Conservation (phyloP, 2,113 vertebrate genomes). For the Clarias magur region DNA sequence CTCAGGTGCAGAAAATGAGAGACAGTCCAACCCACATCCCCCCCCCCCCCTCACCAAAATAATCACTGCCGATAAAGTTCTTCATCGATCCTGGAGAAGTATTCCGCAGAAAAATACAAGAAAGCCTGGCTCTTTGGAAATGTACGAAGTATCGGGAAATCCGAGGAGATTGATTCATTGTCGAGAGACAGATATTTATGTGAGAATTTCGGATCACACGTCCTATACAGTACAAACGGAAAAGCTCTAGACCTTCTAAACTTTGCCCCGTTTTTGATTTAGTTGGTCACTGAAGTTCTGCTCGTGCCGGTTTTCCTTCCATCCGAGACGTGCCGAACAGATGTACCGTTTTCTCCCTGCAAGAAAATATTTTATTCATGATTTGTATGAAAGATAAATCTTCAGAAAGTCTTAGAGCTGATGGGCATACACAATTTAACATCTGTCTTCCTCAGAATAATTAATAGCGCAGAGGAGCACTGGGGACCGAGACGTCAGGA, state of each 20-base stretch:
- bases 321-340: conserved; percentile 68
- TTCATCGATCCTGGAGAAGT: too few relatives aligned
- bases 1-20: too few relatives aligned
- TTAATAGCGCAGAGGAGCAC: conserved; percentile 68
- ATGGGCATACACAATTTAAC: conserved; percentile 79
- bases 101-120: too few relatives aligned
- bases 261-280: conserved; percentile 45
- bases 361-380: conserved; percentile 80
- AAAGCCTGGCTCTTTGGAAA: too few relatives aligned
- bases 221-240: background rate
- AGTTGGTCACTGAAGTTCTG: conserved; percentile 56
- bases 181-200: background rate
- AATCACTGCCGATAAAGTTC: too few relatives aligned
- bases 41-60: too few relatives aligned
- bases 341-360: conserved; percentile 75
- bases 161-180: background rate
- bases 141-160: too few relatives aligned
- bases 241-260: background rate
- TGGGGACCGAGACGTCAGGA: conserved; percentile 64
- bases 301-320: conserved; percentile 52
- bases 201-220: background rate
- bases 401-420: conserved; percentile 75
- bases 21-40: too few relatives aligned
- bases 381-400: conserved; percentile 80
- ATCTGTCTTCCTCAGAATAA: conserved; percentile 77